Conservation (phyloP, 1,140 invertebrate species). For the Bombus fervidus region DNA sequence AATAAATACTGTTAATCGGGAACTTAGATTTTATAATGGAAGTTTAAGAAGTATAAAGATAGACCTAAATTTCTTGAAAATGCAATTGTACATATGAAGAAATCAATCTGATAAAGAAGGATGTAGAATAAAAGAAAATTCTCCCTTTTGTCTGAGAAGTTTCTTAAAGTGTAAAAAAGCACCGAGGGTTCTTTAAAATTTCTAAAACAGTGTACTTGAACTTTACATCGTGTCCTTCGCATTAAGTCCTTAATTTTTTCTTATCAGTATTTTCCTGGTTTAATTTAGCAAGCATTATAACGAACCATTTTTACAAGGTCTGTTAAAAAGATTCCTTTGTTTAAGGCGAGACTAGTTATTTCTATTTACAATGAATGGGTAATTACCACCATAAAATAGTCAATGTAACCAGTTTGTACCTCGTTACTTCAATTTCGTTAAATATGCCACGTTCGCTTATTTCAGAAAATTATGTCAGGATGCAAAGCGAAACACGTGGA, state of each 20-base stretch:
- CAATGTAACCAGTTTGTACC: not conserved
- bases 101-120: not conserved
- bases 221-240: slow-evolving; percentile 7
- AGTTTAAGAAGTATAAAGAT: not conserved
- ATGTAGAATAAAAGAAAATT: not conserved
- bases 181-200: not conserved
- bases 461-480: not conserved
- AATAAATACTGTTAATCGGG: no score
- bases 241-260: slow-evolving; percentile 3
- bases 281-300: not conserved
- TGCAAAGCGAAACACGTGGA: not conserved
- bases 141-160: no score
- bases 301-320: not conserved
- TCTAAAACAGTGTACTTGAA: not conserved
- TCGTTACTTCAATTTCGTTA: not conserved
- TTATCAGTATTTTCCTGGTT: slow-evolving; percentile 1
- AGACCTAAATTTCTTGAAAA: not conserved
- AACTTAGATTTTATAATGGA: not conserved
- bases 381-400: not conserved
- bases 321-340: not conserved
- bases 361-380: not conserved
- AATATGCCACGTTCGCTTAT: not conserved
- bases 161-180: no score
- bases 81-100: not conserved
- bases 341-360: not conserved